phyloP scores from a whole-genome alignment of 2,113 vertebrate species.

The Grammomys dolichurus region DNA sequence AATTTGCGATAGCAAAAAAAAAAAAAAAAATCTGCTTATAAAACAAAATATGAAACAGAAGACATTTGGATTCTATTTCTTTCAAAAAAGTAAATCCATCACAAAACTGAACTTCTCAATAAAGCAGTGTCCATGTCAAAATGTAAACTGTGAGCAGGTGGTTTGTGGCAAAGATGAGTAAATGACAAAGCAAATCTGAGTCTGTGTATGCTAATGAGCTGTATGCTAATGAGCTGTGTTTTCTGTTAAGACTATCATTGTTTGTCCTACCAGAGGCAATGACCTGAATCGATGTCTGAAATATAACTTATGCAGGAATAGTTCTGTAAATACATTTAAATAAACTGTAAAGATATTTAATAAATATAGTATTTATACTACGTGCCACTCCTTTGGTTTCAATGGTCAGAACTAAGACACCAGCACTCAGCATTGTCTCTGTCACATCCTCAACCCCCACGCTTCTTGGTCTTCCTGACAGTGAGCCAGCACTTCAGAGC shows the following conservation, averaged over 20 bases:
- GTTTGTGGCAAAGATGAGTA: slow-evolving; percentile 83
- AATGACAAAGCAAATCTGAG: slow-evolving; percentile 76
- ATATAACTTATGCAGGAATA: slow-evolving; percentile 92
- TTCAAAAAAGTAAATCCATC: slow-evolving; percentile 57
- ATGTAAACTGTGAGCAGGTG: slow-evolving; percentile 72
- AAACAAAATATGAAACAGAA: slow-evolving; percentile 63
- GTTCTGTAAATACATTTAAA: slow-evolving; percentile 93
- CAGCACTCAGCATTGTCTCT: not conserved
- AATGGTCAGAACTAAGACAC: not conserved
- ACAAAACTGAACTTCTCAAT: slow-evolving; percentile 66
- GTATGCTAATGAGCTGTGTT: slow-evolving; percentile 86
- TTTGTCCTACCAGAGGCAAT: slow-evolving; percentile 88
- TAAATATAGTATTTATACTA: slow-evolving; percentile 98
- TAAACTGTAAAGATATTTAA: slow-evolving; percentile 97
- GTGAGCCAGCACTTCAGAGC: not conserved
- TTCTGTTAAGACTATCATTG: slow-evolving; percentile 88
- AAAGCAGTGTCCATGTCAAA: slow-evolving; percentile 63
- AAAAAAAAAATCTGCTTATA: slow-evolving; percentile 65
- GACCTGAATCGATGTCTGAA: slow-evolving; percentile 90
- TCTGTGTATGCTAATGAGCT: slow-evolving; percentile 85
- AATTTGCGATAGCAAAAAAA: slow-evolving; percentile 60
- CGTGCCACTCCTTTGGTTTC: slow-evolving; percentile 68
- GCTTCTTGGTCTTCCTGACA: not conserved
- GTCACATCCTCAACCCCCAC: not conserved
- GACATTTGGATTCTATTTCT: slow-evolving; percentile 64